Base-by-base conservation (phyloP, 2,113 vertebrate genomes). In the Strix aluco region DNA sequence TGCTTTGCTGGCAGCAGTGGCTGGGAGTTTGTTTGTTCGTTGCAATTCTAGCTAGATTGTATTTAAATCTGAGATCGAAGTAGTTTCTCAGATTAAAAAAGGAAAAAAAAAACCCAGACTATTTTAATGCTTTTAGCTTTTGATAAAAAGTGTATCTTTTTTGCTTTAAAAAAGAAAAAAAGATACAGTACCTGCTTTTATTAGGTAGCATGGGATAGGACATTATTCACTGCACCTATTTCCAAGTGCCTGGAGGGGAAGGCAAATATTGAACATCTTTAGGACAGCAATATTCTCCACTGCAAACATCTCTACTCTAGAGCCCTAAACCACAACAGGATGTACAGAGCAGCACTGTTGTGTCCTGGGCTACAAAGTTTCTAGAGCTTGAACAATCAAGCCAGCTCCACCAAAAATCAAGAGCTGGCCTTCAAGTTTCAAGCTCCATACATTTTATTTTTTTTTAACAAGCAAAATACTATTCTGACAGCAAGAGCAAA, bases 321-420 rank as follows among this genome's bases (percentile, higher is more conserved):
- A 95, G 44, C 11, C 34, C n/a, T 63, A 66, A 87, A 47, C 17
- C 47, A 38, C 22, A 61, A 16, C n/a, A 79, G 34, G 38, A n/a
- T 0, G 1, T 23, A 26, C 4, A 92, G 16, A 40, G 78, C 34
- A 86, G 44, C 21, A 57, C 16, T 15, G 18, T 65, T 70, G 23
- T 13, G 22, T 71, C 26, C 32, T 67, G n/a, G n/a, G 32, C 36
- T 44, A 34, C 1, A 1, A 30, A 38, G 21, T 12, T 63, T 62
- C 30, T 32, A 42, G 18, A 71, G 14, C 10, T 21, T 55, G 15
- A 80, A 59, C 14, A 86, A 22, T 49, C 49, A 72, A 61, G 14
- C 36, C 26, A 70, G 34, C 0, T 0, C 5, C 44, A 65, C 12
- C 12, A 38, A 55, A 58, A 62, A 57, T 10, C 26, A 59, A 67